Evolutionary conservation across 1,140 invertebrate genomes (phyloP).

Genomic region (Pemphigus obesinymphae): DNA sequence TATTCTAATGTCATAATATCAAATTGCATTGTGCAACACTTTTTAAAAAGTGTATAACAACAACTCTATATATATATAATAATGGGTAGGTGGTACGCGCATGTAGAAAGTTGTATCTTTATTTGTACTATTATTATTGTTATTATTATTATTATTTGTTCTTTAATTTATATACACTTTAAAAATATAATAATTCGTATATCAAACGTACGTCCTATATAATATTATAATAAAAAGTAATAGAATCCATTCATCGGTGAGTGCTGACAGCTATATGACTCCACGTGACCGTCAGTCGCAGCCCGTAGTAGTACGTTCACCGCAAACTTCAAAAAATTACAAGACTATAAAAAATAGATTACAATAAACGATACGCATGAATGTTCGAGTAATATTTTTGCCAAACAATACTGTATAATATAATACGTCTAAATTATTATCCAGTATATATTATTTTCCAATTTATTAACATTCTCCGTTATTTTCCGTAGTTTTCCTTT

Average conservation of each 20-base stretch:
- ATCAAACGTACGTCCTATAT: background rate
- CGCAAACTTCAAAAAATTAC: slow-evolving; percentile 12
- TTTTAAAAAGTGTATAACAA: background rate
- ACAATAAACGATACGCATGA: background rate
- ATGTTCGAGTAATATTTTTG: too few species aligned
- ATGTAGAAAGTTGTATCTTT: slow-evolving; percentile 18
- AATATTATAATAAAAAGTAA: slow-evolving; percentile 4
- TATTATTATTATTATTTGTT: background rate
- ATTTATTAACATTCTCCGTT: too few species aligned
- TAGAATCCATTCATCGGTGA: slow-evolving; percentile 9
- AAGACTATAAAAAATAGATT: background rate
- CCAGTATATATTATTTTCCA: background rate
- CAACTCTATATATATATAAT: background rate
- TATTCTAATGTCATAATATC: slow-evolving; percentile 29
- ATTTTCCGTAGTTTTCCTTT: too few species aligned
- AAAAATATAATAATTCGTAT: background rate
- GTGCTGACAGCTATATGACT: slow-evolving; percentile 7
- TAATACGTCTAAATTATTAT: background rate
- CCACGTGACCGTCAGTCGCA: background rate
- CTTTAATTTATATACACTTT: background rate
- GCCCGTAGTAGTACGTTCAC: background rate
- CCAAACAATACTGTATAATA: too few species aligned
- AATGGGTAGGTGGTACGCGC: background rate
- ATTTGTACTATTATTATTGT: background rate
- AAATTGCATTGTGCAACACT: slow-evolving; percentile 21